Evolutionary conservation across 2,888 invertebrate species (phyloP).

Genomic region (Nycteola revayana): DNA sequence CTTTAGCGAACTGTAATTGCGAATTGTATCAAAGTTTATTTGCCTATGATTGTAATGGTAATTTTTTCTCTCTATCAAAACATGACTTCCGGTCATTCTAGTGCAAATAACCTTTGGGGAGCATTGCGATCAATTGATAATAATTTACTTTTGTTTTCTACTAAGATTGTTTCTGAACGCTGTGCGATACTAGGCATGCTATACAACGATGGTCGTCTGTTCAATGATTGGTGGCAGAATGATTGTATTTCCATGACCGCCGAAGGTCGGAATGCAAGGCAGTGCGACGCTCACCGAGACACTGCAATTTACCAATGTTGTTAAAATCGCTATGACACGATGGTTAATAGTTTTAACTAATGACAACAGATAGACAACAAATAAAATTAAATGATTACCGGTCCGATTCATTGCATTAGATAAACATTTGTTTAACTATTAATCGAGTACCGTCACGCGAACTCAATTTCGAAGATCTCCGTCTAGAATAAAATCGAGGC

Average conservation of each 20-base stretch:
- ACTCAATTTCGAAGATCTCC: constrained; percentile 45
- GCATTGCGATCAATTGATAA: constrained; percentile 54
- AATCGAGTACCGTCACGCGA: constrained; percentile 54
- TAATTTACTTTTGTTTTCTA: constrained; percentile 28
- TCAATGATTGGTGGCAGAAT: constrained; percentile 60
- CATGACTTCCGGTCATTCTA: constrained; percentile 6
- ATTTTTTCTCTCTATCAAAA: constrained; percentile 1
- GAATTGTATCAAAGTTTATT: constrained; percentile 39
- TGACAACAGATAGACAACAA: too few relatives aligned
- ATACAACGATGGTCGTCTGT: constrained; percentile 56
- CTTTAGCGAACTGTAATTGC: constrained; percentile 61
- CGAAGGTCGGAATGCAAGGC: constrained; percentile 68
- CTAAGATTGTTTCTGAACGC: constrained; percentile 33
- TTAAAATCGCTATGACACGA: constrained; percentile 39
- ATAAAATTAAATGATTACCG: constrained; percentile 5
- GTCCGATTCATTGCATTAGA: constrained; percentile 15
- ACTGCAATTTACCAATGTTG: constrained; percentile 44
- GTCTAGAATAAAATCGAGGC: constrained; percentile 56
- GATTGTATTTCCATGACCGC: constrained; percentile 74
- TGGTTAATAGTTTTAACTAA: too few relatives aligned
- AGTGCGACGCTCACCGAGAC: constrained; percentile 58
- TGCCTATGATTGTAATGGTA: constrained; percentile 10
- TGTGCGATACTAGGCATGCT: constrained; percentile 61
- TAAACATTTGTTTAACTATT: constrained; percentile 27
- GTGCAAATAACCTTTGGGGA: constrained; percentile 32